Percentiles rank a stretch among this genome's conserved stretches.
Evolutionary conservation across 2,113 vertebrate genomes (phyloP).

Genomic region (Anolis sagrei): DNA sequence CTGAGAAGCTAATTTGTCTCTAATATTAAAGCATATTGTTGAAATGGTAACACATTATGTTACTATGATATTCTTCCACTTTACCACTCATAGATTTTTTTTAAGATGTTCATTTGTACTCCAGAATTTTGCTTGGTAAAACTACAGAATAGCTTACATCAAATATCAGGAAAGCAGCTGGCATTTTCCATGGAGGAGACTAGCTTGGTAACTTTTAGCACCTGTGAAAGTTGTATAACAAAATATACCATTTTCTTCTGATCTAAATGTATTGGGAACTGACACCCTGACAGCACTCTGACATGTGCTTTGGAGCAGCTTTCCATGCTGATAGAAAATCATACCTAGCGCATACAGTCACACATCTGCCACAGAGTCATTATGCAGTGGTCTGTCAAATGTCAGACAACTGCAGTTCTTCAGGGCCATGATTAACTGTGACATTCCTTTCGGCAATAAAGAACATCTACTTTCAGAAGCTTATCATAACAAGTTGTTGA

Average conservation of each 20-base stretch:
- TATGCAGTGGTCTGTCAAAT: slow-evolving; percentile 1
- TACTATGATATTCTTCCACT: background rate
- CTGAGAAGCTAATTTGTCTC: too few relatives aligned
- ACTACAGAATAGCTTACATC: background rate
- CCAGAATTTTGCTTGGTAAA: background rate
- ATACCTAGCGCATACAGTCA: background rate
- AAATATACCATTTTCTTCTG: background rate
- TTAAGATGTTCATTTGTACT: background rate
- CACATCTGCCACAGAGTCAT: background rate
- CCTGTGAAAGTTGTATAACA: background rate
- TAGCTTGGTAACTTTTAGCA: background rate
- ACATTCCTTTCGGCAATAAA: slow-evolving; percentile 10
- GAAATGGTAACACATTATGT: background rate
- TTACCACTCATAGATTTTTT: background rate
- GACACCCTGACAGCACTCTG: background rate
- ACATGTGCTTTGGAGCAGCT: background rate
- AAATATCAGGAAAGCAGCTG: background rate
- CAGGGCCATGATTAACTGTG: background rate
- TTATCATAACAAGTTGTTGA: background rate
- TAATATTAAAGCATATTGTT: too few relatives aligned
- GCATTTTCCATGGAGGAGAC: background rate
- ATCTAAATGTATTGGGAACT: background rate
- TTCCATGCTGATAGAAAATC: background rate
- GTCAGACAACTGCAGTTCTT: background rate
- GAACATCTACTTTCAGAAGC: background rate